Base-by-base conservation (phyloP, 1,140 invertebrate genomes). In the Macrostomum lignano region DNA sequence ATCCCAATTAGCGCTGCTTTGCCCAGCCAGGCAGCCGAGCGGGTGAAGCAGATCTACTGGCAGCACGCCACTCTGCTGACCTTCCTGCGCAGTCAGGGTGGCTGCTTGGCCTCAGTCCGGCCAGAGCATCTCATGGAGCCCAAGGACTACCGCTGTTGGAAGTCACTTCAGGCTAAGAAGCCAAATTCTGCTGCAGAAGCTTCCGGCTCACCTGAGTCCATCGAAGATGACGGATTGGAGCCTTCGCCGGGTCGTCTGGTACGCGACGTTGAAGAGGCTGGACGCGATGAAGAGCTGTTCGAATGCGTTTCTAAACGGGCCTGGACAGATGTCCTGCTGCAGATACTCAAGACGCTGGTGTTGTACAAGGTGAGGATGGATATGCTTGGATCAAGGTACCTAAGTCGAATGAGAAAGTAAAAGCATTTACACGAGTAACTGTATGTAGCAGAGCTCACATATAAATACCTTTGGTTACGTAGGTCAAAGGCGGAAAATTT, bases 81-180 rank as follows among this genome's bases (percentile, higher is more conserved):
- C n/a, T 58, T 58, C 41, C 33, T 57, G 21, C 57, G 55, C 29
- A 52, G 45, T 36, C 51, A 58, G 33, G 53, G 55, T 30, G 54
- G 42, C 1, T 50, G 48, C 44, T 43, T 55, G 10, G 46, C 52
- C 10, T 43, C 48, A 21, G 42, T 58, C 7, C 46, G 46, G 13
- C 51, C 55, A 15, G 54, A 58, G 37, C 52, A 57, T 43, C 42
- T 58, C 24, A 51, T 58, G 49, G 44, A 47, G 14, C 41, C 40
- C 9, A 33, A 42, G 3, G 52, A 57, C 25, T 58, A 48, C 39
- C 41, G 44, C 11, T 31, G 45, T n/a, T 58, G 54, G 54, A 43
- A 47, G 25, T 41, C 44, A 30, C 39, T 54, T 7, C 47, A 53
- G 38, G 24, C 21, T 3, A 7, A 40, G 13, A 40, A 11, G 21